A percentile compares a stretch with the other conserved stretches of the same genome.
Conservation (phyloP, 2,888 invertebrate species). For the Cheilosia soror region DNA sequence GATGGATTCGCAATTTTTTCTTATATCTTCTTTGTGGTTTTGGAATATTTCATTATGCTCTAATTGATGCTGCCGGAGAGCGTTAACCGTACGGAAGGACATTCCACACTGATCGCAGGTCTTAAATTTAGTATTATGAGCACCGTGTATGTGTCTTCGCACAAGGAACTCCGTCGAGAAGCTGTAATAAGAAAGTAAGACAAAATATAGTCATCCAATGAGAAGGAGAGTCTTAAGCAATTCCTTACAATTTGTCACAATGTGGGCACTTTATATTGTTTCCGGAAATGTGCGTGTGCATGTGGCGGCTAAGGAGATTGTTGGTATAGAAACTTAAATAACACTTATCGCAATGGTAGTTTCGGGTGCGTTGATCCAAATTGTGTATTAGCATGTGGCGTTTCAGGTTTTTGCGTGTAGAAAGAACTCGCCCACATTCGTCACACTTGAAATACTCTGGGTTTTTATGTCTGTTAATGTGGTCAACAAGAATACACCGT, state of each 20-base stretch:
- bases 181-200: conserved; percentile 34
- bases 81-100: neutral
- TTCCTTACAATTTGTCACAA: conserved; percentile 78
- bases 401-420: conserved; percentile 68
- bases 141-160: neutral
- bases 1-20: neutral
- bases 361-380: conserved; percentile 17
- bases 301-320: conserved; percentile 79
- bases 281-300: conserved; percentile 79
- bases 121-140: neutral
- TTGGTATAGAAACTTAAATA: conserved; percentile 76
- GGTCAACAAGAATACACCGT: conserved; percentile 80
- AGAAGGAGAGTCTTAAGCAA: neutral
- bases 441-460: conserved; percentile 81
- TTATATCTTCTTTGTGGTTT: neutral
- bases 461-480: conserved; percentile 79
- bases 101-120: neutral
- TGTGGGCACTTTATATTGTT: conserved; percentile 80
- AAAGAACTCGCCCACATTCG: conserved; percentile 77
- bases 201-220: neutral
- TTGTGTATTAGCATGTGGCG: conserved; percentile 77
- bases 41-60: neutral
- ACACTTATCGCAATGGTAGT: conserved; percentile 78
- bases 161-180: neutral
- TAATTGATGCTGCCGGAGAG: neutral